Conservation (phyloP, 53 echinoderm and acorn worm species). For the Patiria pectinifera region DNA sequence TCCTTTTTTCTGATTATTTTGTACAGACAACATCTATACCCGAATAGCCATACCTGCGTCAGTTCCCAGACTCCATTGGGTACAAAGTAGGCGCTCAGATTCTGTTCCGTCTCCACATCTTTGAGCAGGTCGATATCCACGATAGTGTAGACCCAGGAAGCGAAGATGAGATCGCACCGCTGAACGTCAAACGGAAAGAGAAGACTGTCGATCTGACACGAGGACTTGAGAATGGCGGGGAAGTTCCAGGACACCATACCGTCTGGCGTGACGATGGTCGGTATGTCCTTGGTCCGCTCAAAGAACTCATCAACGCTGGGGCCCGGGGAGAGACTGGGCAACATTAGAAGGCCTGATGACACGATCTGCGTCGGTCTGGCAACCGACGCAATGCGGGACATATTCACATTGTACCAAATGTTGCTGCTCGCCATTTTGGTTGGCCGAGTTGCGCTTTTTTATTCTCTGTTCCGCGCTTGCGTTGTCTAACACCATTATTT, state of each 20-base stretch:
- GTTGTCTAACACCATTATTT: neutral
- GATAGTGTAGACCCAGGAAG: slow-evolving; percentile 64
- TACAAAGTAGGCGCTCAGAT: slow-evolving; percentile 54
- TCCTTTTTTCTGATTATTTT: too few species aligned
- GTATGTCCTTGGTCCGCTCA: slow-evolving; percentile 56
- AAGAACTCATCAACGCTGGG: slow-evolving; percentile 69
- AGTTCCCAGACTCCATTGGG: slow-evolving; percentile 68
- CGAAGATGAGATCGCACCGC: slow-evolving; percentile 48
- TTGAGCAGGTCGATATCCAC: slow-evolving; percentile 57
- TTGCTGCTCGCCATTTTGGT: neutral
- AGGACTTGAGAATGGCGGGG: slow-evolving; percentile 62
- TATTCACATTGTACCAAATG: slow-evolving; percentile 21
- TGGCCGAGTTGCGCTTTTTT: neutral
- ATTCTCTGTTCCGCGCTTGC: neutral
- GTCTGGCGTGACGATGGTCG: slow-evolving; percentile 55
- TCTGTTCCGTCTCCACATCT: slow-evolving; percentile 7
- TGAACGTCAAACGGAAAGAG: slow-evolving; percentile 77
- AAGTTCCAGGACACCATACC: slow-evolving; percentile 61
- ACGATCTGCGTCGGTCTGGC: slow-evolving; percentile 7
- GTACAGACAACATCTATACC: too few species aligned
- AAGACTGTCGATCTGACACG: slow-evolving; percentile 66
- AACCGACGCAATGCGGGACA: slow-evolving; percentile 2
- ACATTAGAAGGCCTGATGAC: slow-evolving; percentile 47
- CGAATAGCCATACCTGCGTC: neutral
- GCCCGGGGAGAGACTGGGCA: slow-evolving; percentile 50